Evolutionary conservation across 2,888 invertebrate genomes (phyloP).

Genomic region (Leucophora obtusa): DNA sequence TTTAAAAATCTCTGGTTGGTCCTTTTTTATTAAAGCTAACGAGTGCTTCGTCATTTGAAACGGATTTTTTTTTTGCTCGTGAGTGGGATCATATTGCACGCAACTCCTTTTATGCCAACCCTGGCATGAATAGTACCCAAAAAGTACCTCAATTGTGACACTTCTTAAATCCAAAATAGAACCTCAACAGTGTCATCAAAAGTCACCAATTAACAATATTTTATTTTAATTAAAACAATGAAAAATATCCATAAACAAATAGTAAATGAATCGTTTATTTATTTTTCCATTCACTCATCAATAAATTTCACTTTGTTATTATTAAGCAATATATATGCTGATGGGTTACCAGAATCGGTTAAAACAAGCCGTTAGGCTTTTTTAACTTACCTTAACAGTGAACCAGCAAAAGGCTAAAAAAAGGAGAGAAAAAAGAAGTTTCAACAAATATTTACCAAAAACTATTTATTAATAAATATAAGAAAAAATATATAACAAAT

Average conservation of each 20-base stretch:
- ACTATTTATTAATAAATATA: not conserved
- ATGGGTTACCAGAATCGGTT: not conserved
- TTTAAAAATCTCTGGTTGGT: too few relatives aligned
- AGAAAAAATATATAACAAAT: slow-evolving; percentile 5
- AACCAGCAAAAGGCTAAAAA: not conserved
- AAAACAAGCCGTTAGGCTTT: not conserved
- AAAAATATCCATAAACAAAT: not conserved
- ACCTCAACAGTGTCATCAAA: too few relatives aligned
- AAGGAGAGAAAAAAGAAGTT: not conserved
- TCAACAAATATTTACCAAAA: not conserved
- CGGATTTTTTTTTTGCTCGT: too few relatives aligned
- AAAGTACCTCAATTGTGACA: too few relatives aligned
- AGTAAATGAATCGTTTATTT: not conserved
- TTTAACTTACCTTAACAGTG: not conserved
- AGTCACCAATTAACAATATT: too few relatives aligned
- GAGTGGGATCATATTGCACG: too few relatives aligned
- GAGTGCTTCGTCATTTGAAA: too few relatives aligned
- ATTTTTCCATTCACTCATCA: not conserved
- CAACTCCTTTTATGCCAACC: too few relatives aligned
- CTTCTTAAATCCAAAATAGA: too few relatives aligned
- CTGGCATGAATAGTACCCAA: too few relatives aligned
- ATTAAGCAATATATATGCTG: not conserved
- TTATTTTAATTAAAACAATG: too few relatives aligned
- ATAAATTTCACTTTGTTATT: not conserved
- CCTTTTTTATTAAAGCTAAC: too few relatives aligned